Base-by-base conservation (phyloP, 2,888 invertebrate genomes). In the Idaea biselata region DNA sequence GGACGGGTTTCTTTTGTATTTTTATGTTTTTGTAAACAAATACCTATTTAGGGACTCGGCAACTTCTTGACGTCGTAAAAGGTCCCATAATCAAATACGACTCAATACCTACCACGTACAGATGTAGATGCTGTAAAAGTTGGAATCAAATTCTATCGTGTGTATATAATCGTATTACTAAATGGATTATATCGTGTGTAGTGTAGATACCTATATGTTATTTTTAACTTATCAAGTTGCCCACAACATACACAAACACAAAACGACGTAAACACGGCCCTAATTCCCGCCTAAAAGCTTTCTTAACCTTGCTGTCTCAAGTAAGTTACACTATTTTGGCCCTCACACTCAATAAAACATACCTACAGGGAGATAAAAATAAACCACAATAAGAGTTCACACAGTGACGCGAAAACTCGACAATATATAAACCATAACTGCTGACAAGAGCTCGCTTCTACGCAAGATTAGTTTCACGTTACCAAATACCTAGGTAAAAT, bases 321-420 rank as follows among this genome's bases (percentile, higher is more conserved):
- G 44, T 44, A 44, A 44, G 44, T 44, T 44, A 44, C 44, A 44
- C 44, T 44, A 44, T 44, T 44, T 44, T 44, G 44, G 44, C 44
- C 6, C 44, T 8, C 44, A 44, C 44, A 44, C 44, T 44, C 44
- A 44, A 44, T 44, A 44, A 44, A 44, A 44, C 44, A 44, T 44
- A 44, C 44, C 44, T 14, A 44, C 44, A 11, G 11, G 44, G 2
- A 44, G 14, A 44, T 44, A 44, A 44, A 44, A 44, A 44, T 44
- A 44, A 44, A 44, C 44, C 8, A 44, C 44, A 44, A 44, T 44
- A 44, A 44, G 3, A 14, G 44, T 44, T 44, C 44, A 44, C 44
- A 44, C 11, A 44, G 8, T 14, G 11, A 44, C 11, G 44, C 44
- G 44, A 44, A 8, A 44, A 44, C 11, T 44, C 44, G 11, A 11